Evolutionary conservation across 2,797 vertebrate species (phyloP), one percentile per base, ranked within the genome.

Genomic region (Muscicapa comitata): DNA sequence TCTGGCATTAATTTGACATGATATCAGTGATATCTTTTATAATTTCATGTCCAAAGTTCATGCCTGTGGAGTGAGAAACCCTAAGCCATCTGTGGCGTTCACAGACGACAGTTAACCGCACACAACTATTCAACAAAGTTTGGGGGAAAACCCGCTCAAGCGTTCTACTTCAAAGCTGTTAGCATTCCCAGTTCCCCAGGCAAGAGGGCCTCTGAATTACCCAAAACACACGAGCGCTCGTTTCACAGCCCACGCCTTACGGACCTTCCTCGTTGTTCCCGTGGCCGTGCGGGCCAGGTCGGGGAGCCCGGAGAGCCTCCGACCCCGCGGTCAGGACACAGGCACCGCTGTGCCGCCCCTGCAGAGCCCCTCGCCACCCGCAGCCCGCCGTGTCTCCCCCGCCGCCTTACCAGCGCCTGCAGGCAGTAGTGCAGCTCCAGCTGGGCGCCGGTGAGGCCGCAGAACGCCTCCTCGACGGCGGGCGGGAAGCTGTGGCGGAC

Each of bases 381-480:
- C 47, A 7, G 35, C 76, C 33, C 15, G 35, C 51, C 68, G n/a
- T 37, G 26, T 13, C 37, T 38, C 37, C 16, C 58, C 51, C 51
- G 57, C 68, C 43, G 55, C 85, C 94, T 97, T 97, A 98, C 97
- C 97, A 98, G 94, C 78, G 96, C 96, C 90, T 98, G 94, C 47
- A 98, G 95, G 82, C 91, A 71, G 93, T 98, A 98, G 63, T 97
- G 68, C 45, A 95, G 79, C 94, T 97, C 97, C 93, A 98, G 94
- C 66, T 97, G 71, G 16, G 96, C 94, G 58, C 93, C 82, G 28
- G 96, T 97, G 65, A 97, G 77, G 3, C 97, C 98, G 91, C 98
- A 98, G 45, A 98, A 91, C 57, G 95, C 96, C 75, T 98, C 98
- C 93, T 98, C 98, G 94, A 98, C 97, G 43, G 86, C 92, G 48